Evolutionary conservation across 2,797 vertebrate species (phyloP), one percentile per base, ranked within the genome.

Genomic region (Cottoperca gobio): DNA sequence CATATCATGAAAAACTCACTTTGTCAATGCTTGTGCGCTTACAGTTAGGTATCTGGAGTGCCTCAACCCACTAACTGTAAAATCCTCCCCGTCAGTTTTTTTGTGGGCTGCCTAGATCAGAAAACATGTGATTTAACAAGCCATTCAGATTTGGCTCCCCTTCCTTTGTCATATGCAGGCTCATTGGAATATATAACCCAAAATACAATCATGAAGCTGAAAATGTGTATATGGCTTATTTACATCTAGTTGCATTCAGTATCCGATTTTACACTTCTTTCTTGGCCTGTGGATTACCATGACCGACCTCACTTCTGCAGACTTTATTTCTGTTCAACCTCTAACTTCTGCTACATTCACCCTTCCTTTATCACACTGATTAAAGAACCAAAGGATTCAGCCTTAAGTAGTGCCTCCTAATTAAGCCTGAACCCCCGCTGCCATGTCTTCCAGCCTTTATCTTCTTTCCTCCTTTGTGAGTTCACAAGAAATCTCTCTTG

Each of bases 391-490:
- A 12, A 21, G 40, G 57, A 64, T 81, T 65, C 59, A 35, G 55
- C 59, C 59, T 77, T 63, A 80, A 81, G 83, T 46, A 52, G 39
- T 52, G 62, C 42, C 48, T 69, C 61, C 72, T 83, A 84, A 89
- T 89, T 83, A 85, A 78, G 73, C 21, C 70, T 78, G 83, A 84
- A 79, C 64, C 85, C 70, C 65, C 37, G 17, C 45, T 71, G 67
- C 70, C 40, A 54, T 19, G 35, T 76, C 70, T 50, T 55, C 55
- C 23, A 76, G 58, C 48, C 75, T 70, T 40, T 53, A 59, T 77
- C 59, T 65, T 23, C 57, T 42, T 50, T 61, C 79, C 46, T 64
- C 26, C 17, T 70, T 79, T 70, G 55, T 75, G 77, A 57, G 66
- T 70, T 71, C 57, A 67, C 48, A 64, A 54, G 43, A 64, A 70